Conservation (phyloP, 2,888 invertebrate genomes). For the Scaptomyza caliginosa region DNA sequence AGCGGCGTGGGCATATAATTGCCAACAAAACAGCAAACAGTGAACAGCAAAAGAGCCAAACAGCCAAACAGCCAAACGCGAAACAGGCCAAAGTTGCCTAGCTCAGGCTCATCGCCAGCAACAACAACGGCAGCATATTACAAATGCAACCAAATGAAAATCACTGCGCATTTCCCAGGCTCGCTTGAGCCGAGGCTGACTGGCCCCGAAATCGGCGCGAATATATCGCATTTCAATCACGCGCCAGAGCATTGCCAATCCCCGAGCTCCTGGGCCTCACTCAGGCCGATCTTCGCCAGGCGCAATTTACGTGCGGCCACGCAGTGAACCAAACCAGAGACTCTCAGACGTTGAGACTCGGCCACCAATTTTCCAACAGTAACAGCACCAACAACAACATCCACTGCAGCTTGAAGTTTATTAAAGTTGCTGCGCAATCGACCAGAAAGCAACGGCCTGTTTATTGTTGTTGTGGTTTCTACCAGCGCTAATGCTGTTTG, state of each 20-base stretch:
- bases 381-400: constrained; percentile 29
- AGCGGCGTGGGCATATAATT: constrained; percentile 78
- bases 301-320: constrained; percentile 77
- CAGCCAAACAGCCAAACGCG: constrained; percentile 53
- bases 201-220: constrained; percentile 76
- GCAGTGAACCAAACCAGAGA: constrained; percentile 47
- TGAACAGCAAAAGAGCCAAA: constrained; percentile 54
- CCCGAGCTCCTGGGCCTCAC: constrained; percentile 12
- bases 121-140: constrained; percentile 24
- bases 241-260: constrained; percentile 62
- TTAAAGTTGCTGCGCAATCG: constrained; percentile 76
- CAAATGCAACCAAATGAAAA: constrained; percentile 58
- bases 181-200: constrained; percentile 19
- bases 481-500: neutral
- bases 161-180: constrained; percentile 80
- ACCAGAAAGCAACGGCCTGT: constrained; percentile 62
- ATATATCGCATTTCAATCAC: constrained; percentile 83
- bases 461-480: constrained; percentile 37
- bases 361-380: constrained; percentile 42
- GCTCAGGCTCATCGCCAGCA: constrained; percentile 38
- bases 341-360: constrained; percentile 27
- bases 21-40: constrained; percentile 63
- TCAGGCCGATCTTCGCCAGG: constrained; percentile 17
- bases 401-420: constrained; percentile 71
- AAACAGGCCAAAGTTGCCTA: constrained; percentile 39